A percentile compares a stretch with the other conserved stretches of the same genome.
These are phyloP conservation scores for Melinaea menophilus DNA, from an alignment of 2,888 invertebrate genomes.

Conservation along the genomic window DNA sequence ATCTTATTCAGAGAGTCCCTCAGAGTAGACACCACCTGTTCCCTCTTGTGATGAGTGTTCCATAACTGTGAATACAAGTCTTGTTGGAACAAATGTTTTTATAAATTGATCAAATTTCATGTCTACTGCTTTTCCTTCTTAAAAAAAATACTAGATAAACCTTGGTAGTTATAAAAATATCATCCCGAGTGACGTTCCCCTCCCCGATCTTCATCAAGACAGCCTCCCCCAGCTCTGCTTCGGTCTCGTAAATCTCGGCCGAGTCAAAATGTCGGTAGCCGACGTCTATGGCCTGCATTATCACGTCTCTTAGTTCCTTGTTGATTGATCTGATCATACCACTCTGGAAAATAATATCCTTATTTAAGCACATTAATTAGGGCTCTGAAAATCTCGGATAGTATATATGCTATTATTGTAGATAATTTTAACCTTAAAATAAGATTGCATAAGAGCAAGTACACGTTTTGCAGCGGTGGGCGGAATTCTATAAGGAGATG, in stretches of 20 bases:
- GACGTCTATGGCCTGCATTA: conserved; percentile 61
- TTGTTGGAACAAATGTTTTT: not conserved
- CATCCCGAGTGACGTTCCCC: conserved; percentile 64
- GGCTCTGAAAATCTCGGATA: too few species aligned
- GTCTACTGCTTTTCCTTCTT: not conserved
- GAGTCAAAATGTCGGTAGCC: conserved; percentile 78
- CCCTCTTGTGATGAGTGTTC: conserved; percentile 79
- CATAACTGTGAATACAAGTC: conserved; percentile 53
- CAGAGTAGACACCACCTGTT: conserved; percentile 80
- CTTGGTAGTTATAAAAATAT: conserved; percentile 76
- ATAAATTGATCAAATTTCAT: not conserved
- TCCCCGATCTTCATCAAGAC: conserved; percentile 60
- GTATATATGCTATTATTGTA: too few species aligned
- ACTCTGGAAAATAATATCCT: conserved; percentile 36
- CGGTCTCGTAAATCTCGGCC: conserved; percentile 72
- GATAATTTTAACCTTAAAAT: too few species aligned
- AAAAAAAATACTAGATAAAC: conserved; percentile 39
- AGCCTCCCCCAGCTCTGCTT: conserved; percentile 67
- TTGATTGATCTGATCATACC: conserved; percentile 41
- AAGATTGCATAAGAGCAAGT: too few species aligned
- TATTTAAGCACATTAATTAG: too few species aligned
- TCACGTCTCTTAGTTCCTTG: conserved; percentile 49
- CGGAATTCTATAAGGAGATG: too few species aligned
- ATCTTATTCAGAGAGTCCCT: conserved; percentile 80
- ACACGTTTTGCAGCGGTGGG: too few species aligned